A percentile compares a stretch with the other conserved stretches of the same genome.
Evolutionary conservation across 2,797 vertebrate species (phyloP).

Genomic region (Scleropages formosus): DNA sequence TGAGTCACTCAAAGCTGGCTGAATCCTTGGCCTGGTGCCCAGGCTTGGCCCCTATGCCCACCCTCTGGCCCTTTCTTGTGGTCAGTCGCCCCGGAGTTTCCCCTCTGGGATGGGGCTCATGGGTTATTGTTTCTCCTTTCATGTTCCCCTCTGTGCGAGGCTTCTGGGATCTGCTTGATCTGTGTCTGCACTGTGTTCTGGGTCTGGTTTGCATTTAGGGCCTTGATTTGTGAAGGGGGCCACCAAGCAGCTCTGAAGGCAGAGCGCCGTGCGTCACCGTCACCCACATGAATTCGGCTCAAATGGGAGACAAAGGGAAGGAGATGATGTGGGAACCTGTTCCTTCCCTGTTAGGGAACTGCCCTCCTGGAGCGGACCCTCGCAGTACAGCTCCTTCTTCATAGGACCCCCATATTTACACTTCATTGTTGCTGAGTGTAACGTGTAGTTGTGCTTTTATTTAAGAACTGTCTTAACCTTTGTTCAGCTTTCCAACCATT

Average conservation of each 20-base stretch:
- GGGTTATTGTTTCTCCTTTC: slow-evolving; percentile 45
- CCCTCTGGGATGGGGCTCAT: slow-evolving; percentile 9
- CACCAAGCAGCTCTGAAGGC: slow-evolving; percentile 43
- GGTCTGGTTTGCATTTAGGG: slow-evolving; percentile 57
- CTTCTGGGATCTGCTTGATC: slow-evolving; percentile 27
- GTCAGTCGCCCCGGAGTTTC: slow-evolving; percentile 44
- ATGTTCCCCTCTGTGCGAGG: slow-evolving; percentile 36
- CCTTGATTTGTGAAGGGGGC: slow-evolving; percentile 51
- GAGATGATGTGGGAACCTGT: too few relatives aligned
- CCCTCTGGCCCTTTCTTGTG: slow-evolving; percentile 47
- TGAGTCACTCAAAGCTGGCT: background rate
- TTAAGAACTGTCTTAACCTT: slow-evolving; percentile 24
- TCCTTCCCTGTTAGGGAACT: too few relatives aligned
- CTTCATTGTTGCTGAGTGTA: slow-evolving; percentile 19
- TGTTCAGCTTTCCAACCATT: background rate
- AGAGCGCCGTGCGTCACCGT: slow-evolving; percentile 31
- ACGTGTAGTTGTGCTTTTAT: background rate
- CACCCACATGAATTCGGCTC: background rate
- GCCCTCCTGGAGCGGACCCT: slow-evolving; percentile 22
- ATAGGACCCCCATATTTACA: slow-evolving; percentile 29
- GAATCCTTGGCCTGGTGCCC: slow-evolving; percentile 19
- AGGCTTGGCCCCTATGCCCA: slow-evolving; percentile 1
- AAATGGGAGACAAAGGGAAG: background rate
- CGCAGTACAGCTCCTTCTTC: slow-evolving; percentile 28
- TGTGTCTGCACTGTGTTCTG: slow-evolving; percentile 29